These are phyloP conservation scores for Argya squamiceps DNA, from an alignment of 2,797 vertebrate species.

Conservation along the genomic window DNA sequence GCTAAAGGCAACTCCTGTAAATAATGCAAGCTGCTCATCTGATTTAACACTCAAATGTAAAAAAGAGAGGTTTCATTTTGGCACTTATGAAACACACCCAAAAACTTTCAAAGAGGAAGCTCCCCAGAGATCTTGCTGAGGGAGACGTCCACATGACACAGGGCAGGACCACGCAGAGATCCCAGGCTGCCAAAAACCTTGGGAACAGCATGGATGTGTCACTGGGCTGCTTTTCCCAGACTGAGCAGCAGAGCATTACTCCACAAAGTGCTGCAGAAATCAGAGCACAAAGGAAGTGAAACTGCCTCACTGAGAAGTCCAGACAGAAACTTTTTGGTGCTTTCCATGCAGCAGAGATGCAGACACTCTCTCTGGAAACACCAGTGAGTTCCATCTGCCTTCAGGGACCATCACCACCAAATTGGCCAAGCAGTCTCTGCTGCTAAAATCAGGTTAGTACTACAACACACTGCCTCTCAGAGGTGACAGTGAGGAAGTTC, in stretches of 20 bases:
- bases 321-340: not conserved
- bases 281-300: not conserved
- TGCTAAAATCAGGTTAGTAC: not conserved
- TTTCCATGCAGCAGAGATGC: not conserved
- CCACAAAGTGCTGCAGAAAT: fast-evolving
- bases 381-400: not conserved
- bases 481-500: not conserved
- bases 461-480: not conserved
- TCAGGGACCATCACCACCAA: not conserved
- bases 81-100: not conserved
- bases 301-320: not conserved
- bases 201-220: not conserved
- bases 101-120: not conserved
- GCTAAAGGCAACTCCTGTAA: not conserved
- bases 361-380: not conserved
- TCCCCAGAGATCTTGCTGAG: not conserved
- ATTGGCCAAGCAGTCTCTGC: not conserved
- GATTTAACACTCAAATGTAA: not conserved
- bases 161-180: not conserved
- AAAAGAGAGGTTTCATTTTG: not conserved
- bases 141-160: not conserved
- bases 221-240: not conserved
- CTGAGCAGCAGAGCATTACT: not conserved
- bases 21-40: not conserved
- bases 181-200: not conserved